Conservation (phyloP, 2,888 invertebrate species). For the Lagria hirta region DNA sequence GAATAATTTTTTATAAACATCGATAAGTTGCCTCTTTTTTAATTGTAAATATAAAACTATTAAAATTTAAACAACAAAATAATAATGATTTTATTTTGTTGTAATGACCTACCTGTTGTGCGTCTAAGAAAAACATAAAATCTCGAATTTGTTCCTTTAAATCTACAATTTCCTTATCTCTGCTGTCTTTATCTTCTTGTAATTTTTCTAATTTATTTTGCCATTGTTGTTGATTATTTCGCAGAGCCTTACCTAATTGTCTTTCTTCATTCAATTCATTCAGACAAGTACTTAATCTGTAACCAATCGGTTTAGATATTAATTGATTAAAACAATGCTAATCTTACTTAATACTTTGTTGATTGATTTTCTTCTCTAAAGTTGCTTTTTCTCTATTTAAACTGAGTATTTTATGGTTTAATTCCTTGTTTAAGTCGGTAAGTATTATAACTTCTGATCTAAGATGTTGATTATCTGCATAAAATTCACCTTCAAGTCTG, state of each 20-base stretch:
- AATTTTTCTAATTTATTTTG: conserved; percentile 63
- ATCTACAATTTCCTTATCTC: conserved; percentile 71
- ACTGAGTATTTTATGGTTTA: conserved; percentile 56
- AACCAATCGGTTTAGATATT: conserved; percentile 13
- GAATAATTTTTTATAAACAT: no score
- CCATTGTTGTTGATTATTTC: conserved; percentile 74
- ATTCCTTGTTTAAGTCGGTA: conserved; percentile 56
- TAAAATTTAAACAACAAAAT: no score
- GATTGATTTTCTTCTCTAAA: conserved; percentile 70
- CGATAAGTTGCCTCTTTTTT: no score
- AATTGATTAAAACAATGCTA: conserved; percentile 1
- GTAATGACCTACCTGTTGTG: conserved; percentile 63
- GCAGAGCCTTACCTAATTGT: conserved; percentile 76
- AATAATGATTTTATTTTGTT: no score
- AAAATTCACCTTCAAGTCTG: conserved; percentile 47
- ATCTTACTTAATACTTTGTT: conserved; percentile 62
- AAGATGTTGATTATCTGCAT: conserved; percentile 45
- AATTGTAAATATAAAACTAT: no score
- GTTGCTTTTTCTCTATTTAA: conserved; percentile 67
- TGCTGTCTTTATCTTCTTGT: conserved; percentile 56
- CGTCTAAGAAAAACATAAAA: conserved; percentile 96
- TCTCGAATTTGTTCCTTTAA: conserved; percentile 92
- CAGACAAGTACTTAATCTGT: conserved; percentile 65
- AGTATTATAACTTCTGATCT: conserved; percentile 56
- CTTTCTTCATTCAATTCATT: conserved; percentile 80